Evolutionary conservation across 2,113 vertebrate species (phyloP).

Genomic region (Dinomys branickii): DNA sequence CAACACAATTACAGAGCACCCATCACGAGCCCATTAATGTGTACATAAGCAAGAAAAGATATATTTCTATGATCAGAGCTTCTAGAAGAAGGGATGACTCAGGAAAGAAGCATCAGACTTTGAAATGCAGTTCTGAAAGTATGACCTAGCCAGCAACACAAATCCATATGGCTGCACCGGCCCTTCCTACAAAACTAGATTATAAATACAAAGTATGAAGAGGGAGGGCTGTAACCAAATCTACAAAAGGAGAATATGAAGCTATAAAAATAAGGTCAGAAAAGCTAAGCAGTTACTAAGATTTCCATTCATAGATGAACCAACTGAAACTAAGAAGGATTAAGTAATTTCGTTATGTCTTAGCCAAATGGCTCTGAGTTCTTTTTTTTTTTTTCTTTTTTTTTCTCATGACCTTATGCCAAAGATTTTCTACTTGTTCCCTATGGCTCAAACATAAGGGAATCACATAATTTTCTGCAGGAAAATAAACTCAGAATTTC

Average conservation of each 20-base stretch:
- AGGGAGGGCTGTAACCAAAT: neutral
- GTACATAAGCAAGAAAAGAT: neutral
- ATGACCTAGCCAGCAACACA: neutral
- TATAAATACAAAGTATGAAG: slow-evolving; percentile 16
- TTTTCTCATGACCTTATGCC: neutral
- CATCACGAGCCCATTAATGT: neutral
- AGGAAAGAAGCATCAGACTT: neutral
- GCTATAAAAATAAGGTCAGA: neutral
- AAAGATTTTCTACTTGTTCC: rapidly evolving
- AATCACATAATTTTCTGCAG: neutral
- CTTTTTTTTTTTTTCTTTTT: neutral
- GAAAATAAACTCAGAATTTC: neutral
- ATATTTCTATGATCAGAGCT: neutral
- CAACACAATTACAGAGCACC: neutral
- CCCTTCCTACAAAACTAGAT: neutral
- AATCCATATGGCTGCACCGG: neutral
- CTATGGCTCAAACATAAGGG: neutral
- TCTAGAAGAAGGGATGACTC: slow-evolving; percentile 18
- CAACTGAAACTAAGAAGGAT: neutral
- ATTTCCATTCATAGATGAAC: neutral
- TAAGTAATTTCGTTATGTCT: neutral
- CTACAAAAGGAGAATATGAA: neutral
- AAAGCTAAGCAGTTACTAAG: neutral
- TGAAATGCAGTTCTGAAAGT: slow-evolving; percentile 46
- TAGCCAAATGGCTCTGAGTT: neutral